Evolutionary conservation across 2,113 vertebrate genomes (phyloP).

Genomic region (Salminus brasiliensis): DNA sequence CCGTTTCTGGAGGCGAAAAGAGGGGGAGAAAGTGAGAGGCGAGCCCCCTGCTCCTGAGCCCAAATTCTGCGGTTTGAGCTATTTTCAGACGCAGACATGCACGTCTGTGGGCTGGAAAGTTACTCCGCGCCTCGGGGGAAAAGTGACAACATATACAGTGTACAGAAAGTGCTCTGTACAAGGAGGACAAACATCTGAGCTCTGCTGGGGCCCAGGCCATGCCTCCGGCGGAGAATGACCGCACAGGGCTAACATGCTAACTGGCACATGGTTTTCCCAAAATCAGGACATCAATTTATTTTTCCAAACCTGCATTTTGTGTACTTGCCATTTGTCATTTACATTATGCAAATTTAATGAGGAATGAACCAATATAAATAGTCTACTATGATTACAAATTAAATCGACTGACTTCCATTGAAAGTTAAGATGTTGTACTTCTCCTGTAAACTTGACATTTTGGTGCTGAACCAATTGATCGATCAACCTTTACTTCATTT

Average conservation of each 20-base stretch:
- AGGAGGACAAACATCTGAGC: constrained; percentile 47
- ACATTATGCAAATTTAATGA: too few relatives aligned
- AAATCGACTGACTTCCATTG: too few relatives aligned
- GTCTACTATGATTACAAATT: too few relatives aligned
- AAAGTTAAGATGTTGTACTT: too few relatives aligned
- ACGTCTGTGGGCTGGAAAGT: constrained; percentile 66
- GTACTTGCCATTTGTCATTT: background rate
- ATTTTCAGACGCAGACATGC: constrained; percentile 80
- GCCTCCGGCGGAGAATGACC: background rate
- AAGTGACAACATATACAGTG: constrained; percentile 62
- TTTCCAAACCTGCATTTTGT: too few relatives aligned
- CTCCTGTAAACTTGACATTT: too few relatives aligned
- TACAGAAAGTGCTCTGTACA: constrained; percentile 32
- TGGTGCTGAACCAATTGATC: too few relatives aligned
- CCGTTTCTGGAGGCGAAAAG: constrained; percentile 64
- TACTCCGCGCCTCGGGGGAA: constrained; percentile 57
- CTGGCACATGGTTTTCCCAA: background rate
- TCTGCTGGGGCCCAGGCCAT: constrained; percentile 6
- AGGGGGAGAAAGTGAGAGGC: constrained; percentile 60
- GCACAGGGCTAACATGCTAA: constrained; percentile 16
- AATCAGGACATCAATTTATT: background rate
- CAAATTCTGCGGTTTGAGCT: constrained; percentile 71
- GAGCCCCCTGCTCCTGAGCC: constrained; percentile 60
- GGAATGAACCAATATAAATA: too few relatives aligned
- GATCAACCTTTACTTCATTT: too few relatives aligned